Conservation (phyloP, 2,888 invertebrate genomes). For the Argynnis bischoffii region DNA sequence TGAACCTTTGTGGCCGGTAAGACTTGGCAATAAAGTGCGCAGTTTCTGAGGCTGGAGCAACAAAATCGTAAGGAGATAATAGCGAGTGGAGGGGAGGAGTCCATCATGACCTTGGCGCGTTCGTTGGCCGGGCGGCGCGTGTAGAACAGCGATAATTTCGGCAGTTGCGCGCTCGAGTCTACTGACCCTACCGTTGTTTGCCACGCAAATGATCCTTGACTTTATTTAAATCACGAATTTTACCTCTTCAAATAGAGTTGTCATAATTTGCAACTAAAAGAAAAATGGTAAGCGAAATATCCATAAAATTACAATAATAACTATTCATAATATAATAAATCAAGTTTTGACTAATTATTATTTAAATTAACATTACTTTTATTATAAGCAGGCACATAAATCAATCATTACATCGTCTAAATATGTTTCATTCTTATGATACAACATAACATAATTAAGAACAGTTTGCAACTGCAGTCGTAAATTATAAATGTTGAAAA, state of each 20-base stretch:
- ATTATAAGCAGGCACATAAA: too few species aligned
- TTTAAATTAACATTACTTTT: too few species aligned
- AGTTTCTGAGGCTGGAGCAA: conserved; percentile 38
- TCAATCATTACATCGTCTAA: too few species aligned
- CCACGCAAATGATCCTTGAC: conserved; percentile 79
- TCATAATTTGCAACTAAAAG: not conserved
- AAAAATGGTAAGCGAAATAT: too few species aligned
- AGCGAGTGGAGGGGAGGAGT: conserved; percentile 41
- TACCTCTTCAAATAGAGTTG: conserved; percentile 40
- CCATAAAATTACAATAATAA: too few species aligned
- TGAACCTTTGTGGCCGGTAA: conserved; percentile 13
- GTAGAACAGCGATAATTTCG: conserved; percentile 78
- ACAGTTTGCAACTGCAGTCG: too few species aligned
- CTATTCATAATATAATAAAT: too few species aligned
- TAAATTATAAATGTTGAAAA: too few species aligned
- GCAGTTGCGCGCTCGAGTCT: conserved; percentile 72
- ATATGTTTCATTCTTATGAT: too few species aligned
- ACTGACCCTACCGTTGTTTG: conserved; percentile 79
- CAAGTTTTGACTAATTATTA: too few species aligned
- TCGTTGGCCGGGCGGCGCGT: conserved; percentile 75
- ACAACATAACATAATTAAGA: too few species aligned
- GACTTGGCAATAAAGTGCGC: conserved; percentile 28
- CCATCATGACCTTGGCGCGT: conserved; percentile 72
- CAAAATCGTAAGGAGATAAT: conserved; percentile 30
- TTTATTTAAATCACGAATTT: conserved; percentile 72